Evolutionary conservation across 1,140 invertebrate species (phyloP).

Genomic region (Conus betulinus): DNA sequence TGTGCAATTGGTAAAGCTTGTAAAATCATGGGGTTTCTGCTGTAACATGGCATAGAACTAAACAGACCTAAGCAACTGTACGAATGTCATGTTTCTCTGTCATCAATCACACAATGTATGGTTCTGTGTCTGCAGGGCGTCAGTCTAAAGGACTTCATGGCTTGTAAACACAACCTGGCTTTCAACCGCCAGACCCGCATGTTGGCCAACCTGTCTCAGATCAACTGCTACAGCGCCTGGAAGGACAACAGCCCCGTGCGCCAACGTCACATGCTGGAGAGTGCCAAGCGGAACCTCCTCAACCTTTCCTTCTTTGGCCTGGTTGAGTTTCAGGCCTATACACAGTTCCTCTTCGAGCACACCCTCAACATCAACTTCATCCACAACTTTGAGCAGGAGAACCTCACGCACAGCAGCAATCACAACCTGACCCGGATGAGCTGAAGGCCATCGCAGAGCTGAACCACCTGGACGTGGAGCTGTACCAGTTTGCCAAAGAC

Average conservation of each 20-base stretch:
- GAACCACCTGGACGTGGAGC: conserved; percentile 93
- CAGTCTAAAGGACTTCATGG: conserved; percentile 89
- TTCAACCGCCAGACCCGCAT: conserved; percentile 98
- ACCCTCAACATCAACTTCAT: conserved; percentile 90
- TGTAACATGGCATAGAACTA: no score
- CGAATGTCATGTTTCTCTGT: no score
- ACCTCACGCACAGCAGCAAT: conserved; percentile 71
- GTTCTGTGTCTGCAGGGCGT: conserved; percentile 73
- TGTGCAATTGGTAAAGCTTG: no score
- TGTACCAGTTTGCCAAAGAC: conserved; percentile 95
- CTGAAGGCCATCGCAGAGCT: conserved; percentile 85
- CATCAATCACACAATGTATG: no score
- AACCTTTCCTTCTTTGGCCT: conserved; percentile 98
- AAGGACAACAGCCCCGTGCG: conserved; percentile 81
- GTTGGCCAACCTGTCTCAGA: conserved; percentile 90
- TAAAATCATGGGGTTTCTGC: no score
- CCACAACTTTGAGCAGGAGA: conserved; percentile 61
- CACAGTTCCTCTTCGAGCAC: conserved; percentile 97
- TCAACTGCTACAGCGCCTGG: conserved; percentile 95
- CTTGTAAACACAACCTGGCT: conserved; percentile 94
- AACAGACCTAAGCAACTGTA: no score
- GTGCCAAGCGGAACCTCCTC: conserved; percentile 95
- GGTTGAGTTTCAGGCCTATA: conserved; percentile 94
- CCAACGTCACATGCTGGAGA: conserved; percentile 90
- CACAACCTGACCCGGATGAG: conserved; percentile 83